Evolutionary conservation across 2,113 vertebrate species (phyloP), one percentile per base, ranked within the genome.

Genomic region (Aptenodytes patagonicus): DNA sequence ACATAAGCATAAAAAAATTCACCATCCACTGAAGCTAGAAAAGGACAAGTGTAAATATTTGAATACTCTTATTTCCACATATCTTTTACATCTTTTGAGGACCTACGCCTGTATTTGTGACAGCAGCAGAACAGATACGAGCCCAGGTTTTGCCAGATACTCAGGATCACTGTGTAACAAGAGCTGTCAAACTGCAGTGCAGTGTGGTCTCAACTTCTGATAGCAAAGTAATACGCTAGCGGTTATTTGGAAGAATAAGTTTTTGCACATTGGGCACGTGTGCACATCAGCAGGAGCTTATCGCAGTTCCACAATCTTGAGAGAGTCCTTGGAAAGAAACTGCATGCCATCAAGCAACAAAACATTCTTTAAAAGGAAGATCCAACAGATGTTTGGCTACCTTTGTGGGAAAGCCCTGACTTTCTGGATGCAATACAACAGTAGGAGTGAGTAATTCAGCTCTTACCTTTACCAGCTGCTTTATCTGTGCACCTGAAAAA

Each of bases 381-480:
- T 10, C 28, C 46, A 69, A 31, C 21, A 54, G 29, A 34, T 10
- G 36, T 3, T 10, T 38, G 44, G 66, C 36, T 34, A 44, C 71
- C 13, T 64, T 12, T 1, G 0, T 8, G n/a, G 49, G 17, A 64
- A 77, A 54, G 52, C 54, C 46, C 62, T 32, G 20, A 40, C 81
- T 93, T 87, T 65, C 62, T 11, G 9, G 12, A 44, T 5, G 4
- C 25, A 47, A 71, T 5, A 79, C 4, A 76, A 46, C 17, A 77
- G 32, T 4, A 61, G 6, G 11, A 77, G 42, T 4, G 3, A 51
- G 29, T 38, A 88, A 83, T n/a, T 70, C 44, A 84, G 66, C 18
- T 90, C 98, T 98, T 98, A 98, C 98, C 98, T 98, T 98, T 98
- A 72, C 96, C 96, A 66, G 97, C n/a, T 40, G 96, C 87, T 98